These are phyloP conservation scores for Bostrychus sinensis DNA, from an alignment of 2,113 vertebrate genomes.

Conservation along the genomic window DNA sequence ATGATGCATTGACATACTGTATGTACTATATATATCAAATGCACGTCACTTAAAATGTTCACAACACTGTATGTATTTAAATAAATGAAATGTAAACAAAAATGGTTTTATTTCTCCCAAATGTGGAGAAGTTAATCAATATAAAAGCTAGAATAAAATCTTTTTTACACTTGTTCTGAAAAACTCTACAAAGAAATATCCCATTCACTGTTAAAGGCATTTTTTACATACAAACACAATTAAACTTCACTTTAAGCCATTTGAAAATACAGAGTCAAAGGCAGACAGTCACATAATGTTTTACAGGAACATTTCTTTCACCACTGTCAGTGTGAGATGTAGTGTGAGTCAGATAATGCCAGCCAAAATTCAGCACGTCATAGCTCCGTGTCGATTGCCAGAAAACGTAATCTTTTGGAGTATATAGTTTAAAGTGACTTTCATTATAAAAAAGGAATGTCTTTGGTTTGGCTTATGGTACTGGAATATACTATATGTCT, in stretches of 20 bases:
- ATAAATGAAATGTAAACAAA: conserved; percentile 19
- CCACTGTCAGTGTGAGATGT: background rate
- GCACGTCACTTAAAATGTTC: conserved; percentile 1
- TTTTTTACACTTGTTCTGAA: conserved; percentile 25
- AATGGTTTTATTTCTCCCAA: conserved; percentile 54
- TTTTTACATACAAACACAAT: conserved; percentile 1
- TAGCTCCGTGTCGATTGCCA: background rate
- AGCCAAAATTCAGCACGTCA: conserved; percentile 4
- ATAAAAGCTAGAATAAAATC: conserved; percentile 39
- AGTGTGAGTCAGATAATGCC: background rate
- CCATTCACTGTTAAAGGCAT: conserved; percentile 25
- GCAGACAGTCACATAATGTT: background rate
- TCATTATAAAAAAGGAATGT: conserved; percentile 7
- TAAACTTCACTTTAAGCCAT: background rate
- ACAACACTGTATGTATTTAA: conserved; percentile 18
- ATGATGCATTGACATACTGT: background rate
- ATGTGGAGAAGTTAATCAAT: conserved; percentile 38
- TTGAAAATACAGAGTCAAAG: conserved; percentile 7
- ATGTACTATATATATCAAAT: conserved; percentile 12
- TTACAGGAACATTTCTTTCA: conserved; percentile 16
- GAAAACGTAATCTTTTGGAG: background rate
- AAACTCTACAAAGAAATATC: conserved; percentile 25
- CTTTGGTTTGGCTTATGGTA: conserved; percentile 14
- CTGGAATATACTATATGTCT: background rate
- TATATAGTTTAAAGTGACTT: background rate